Evolutionary conservation across 2,888 invertebrate species (phyloP).

Genomic region (Machimus atricapillus): DNA sequence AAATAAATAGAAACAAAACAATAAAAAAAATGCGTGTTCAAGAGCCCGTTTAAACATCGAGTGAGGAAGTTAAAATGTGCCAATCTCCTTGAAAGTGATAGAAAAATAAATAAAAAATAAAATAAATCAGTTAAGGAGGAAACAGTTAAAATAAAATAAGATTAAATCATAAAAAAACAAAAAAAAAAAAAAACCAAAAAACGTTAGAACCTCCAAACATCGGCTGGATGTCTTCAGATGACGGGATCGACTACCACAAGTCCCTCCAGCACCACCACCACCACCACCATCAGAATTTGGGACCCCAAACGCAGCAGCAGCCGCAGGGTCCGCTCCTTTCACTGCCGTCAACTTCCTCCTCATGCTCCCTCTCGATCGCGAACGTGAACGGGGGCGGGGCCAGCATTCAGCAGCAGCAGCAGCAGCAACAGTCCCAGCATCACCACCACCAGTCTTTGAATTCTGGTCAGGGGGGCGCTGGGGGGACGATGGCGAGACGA

Average conservation of each 20-base stretch:
- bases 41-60: background rate
- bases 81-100: background rate
- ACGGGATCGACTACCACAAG: conserved; percentile 50
- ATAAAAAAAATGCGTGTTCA: background rate
- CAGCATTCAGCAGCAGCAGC: background rate
- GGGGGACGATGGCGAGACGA: conserved; percentile 49
- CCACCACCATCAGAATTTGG: conserved; percentile 40
- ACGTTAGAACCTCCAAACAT: background rate
- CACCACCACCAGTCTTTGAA: background rate
- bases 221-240: conserved; percentile 51
- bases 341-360: conserved; percentile 43
- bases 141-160: background rate
- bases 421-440: background rate
- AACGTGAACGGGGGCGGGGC: conserved; percentile 31
- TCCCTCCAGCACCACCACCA: conserved; percentile 45
- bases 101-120: background rate
- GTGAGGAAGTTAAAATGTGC: background rate
- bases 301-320: background rate
- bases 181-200: too few species aligned
- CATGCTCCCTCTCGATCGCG: conserved; percentile 38
- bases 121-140: background rate
- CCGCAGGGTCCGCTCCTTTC: conserved; percentile 4
- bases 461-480: background rate
- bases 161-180: background rate
- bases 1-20: background rate